phyloP scores from a whole-genome alignment of 2,113 vertebrate species.

The Dicaeum eximium region DNA sequence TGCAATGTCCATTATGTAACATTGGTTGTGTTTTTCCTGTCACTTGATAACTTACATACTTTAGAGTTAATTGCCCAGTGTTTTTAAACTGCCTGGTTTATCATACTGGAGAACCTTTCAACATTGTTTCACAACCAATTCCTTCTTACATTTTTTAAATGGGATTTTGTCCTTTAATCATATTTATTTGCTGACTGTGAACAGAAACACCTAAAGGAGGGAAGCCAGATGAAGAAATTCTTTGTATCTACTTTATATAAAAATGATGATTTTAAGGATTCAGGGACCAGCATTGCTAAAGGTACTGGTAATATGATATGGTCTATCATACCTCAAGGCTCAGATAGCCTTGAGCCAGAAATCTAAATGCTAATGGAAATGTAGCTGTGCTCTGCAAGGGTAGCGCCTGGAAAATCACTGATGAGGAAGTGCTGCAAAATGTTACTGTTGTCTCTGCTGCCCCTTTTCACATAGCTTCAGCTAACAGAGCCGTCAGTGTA shows the following conservation, averaged over 20 bases:
- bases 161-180: neutral
- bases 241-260: neutral
- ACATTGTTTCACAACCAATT: neutral
- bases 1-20: neutral
- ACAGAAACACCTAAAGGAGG: neutral
- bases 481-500: conserved; percentile 57
- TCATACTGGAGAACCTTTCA: neutral
- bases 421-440: conserved; percentile 31
- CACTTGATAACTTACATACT: neutral
- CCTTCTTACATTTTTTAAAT: neutral
- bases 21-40: neutral
- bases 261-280: neutral
- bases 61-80: neutral
- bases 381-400: neutral
- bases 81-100: neutral
- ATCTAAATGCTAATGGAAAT: neutral
- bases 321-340: neutral
- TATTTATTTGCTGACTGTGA: neutral
- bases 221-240: neutral
- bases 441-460: conserved; percentile 32
- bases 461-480: neutral
- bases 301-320: neutral
- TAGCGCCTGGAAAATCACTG: neutral
- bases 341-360: neutral
- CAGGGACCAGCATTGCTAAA: neutral